Percentiles rank a stretch among this genome's conserved stretches.
Evolutionary conservation across 2,888 invertebrate genomes (phyloP).

Genomic region (Cataglyphis rosenhaueri): DNA sequence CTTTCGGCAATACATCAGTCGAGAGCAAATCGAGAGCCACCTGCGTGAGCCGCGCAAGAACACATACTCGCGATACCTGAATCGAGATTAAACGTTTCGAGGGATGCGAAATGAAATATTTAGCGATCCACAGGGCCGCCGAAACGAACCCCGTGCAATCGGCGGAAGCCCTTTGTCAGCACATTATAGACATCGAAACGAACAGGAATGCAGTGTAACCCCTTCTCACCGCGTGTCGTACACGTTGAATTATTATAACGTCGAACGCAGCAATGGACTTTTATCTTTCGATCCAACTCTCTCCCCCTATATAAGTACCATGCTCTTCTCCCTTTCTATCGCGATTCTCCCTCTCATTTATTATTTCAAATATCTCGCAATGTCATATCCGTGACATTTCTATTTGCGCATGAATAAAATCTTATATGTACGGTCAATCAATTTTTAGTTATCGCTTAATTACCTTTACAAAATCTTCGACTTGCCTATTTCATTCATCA

Average conservation of each 20-base stretch:
- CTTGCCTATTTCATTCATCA: conserved; percentile 4
- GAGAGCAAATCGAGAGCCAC: conserved; percentile 25
- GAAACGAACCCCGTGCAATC: conserved; percentile 56
- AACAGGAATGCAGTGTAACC: conserved; percentile 71
- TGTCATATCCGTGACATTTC: background rate
- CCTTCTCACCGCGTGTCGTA: conserved; percentile 63
- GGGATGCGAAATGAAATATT: conserved; percentile 84
- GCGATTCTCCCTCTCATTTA: background rate
- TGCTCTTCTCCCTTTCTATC: background rate
- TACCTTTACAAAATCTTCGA: background rate
- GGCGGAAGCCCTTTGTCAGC: conserved; percentile 75
- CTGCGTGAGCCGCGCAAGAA: conserved; percentile 31
- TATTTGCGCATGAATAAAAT: background rate
- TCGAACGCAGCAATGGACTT: conserved; percentile 62
- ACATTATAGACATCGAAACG: conserved; percentile 67
- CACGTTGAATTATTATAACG: conserved; percentile 56
- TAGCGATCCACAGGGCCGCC: conserved; percentile 78
- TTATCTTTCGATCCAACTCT: conserved; percentile 48
- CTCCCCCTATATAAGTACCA: conserved; percentile 2
- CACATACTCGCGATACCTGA: conserved; percentile 77
- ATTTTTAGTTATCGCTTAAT: background rate
- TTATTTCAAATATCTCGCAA: conserved; percentile 29
- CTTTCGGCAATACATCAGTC: background rate
- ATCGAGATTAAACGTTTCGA: conserved; percentile 82
- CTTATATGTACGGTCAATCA: background rate